A percentile compares a stretch with the other conserved stretches of the same genome.
Evolutionary conservation across 1,140 invertebrate genomes (phyloP).

Genomic region (Triops cancriformis): DNA sequence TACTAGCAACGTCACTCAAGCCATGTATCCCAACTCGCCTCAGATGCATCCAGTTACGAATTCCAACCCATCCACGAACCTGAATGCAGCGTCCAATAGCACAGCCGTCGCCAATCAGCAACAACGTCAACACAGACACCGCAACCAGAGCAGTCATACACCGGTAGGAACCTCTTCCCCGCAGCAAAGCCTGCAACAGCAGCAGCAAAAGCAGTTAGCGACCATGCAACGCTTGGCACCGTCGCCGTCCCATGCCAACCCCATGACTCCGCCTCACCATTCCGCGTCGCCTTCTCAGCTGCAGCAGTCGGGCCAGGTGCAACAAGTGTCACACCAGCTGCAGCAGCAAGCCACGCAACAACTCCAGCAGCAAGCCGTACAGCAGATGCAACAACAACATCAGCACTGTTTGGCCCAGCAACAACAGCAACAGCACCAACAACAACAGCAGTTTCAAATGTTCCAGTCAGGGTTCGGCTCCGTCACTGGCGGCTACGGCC

Average conservation of each 20-base stretch:
- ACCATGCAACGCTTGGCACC: slow-evolving; percentile 41
- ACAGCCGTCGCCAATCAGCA: not conserved
- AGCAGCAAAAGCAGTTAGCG: slow-evolving; percentile 34
- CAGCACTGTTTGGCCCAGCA: slow-evolving; percentile 25
- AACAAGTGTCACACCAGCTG: not conserved
- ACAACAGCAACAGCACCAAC: slow-evolving; percentile 26
- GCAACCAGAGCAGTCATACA: not conserved
- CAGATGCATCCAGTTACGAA: not conserved
- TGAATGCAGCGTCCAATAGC: not conserved
- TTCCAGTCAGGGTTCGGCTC: slow-evolving; percentile 26
- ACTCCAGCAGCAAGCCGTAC: slow-evolving; percentile 33
- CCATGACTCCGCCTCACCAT: slow-evolving; percentile 31
- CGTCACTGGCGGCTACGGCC: slow-evolving; percentile 24
- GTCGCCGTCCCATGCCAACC: slow-evolving; percentile 45
- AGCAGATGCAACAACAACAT: slow-evolving; percentile 25
- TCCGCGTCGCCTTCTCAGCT: not conserved
- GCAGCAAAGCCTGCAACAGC: slow-evolving; percentile 35
- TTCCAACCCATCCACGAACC: not conserved
- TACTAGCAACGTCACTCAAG: not conserved
- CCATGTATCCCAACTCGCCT: not conserved
- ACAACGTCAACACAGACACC: not conserved
- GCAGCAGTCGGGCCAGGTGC: not conserved
- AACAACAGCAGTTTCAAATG: slow-evolving; percentile 28
- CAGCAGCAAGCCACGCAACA: slow-evolving; percentile 13
- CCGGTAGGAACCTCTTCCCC: slow-evolving; percentile 28